Evolutionary conservation across 2,113 vertebrate species (phyloP).

Genomic region (Lycaon pictus): DNA sequence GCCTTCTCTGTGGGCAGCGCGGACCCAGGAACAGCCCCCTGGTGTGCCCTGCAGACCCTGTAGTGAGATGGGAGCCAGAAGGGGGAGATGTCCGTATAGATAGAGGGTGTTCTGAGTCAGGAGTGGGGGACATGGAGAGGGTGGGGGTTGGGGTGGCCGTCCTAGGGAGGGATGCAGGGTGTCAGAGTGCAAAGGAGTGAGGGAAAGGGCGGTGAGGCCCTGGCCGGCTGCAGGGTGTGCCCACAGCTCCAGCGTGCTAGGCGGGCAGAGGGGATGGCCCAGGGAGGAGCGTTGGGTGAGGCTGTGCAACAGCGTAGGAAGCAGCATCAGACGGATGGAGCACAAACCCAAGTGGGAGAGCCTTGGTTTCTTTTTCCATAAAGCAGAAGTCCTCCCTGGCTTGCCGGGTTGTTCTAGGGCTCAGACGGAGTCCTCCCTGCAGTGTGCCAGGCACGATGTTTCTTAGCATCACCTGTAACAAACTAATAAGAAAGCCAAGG

Average conservation of each 20-base stretch:
- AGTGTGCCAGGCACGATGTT: fast-evolving
- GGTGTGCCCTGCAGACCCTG: not conserved
- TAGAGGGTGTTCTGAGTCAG: not conserved
- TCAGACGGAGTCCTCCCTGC: not conserved
- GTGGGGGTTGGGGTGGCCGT: not conserved
- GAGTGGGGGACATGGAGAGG: not conserved
- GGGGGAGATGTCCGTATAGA: not conserved
- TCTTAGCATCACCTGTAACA: not conserved
- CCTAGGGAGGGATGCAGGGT: not conserved
- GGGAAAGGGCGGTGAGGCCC: not conserved
- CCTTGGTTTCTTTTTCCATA: not conserved
- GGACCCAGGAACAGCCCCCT: too few relatives aligned
- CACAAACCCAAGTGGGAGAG: fast-evolving
- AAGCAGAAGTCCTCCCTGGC: not conserved
- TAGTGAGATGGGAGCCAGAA: not conserved
- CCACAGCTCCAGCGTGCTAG: not conserved
- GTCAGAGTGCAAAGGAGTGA: not conserved
- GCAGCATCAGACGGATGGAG: not conserved
- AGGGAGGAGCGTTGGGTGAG: fast-evolving
- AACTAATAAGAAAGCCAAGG: not conserved
- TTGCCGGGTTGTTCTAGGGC: not conserved
- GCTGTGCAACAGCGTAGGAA: not conserved
- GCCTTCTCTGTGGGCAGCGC: not conserved
- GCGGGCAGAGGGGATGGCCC: not conserved
- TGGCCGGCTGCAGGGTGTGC: not conserved